Percentiles rank a stretch among this genome's conserved stretches.
phyloP scores from a whole-genome alignment of 2,888 invertebrate genomes.

The Machimus atricapillus region DNA sequence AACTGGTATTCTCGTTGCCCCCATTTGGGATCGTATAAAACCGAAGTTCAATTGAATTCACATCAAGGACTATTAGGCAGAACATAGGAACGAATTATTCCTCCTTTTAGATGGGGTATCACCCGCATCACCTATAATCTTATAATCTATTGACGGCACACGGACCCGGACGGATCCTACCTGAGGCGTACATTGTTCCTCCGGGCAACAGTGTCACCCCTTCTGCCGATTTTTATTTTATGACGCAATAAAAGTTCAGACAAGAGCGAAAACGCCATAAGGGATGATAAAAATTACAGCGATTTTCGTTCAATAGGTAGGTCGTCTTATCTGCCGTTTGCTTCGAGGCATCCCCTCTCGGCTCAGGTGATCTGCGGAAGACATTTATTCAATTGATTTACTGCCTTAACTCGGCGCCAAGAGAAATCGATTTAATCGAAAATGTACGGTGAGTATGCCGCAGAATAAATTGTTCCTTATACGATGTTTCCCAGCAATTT shows the following conservation, averaged over 20 bases:
- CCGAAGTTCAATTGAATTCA: background rate
- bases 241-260: conserved; percentile 32
- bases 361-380: background rate
- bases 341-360: background rate
- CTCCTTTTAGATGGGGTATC: background rate
- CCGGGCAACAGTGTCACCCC: background rate
- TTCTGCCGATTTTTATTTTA: conserved; percentile 11
- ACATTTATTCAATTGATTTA: background rate
- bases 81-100: background rate
- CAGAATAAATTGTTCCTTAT: background rate
- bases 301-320: conserved; percentile 16
- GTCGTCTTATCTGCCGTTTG: background rate
- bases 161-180: background rate
- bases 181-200: background rate
- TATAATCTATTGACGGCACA: background rate
- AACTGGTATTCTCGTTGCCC: background rate
- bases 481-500: background rate
- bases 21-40: background rate
- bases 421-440: background rate
- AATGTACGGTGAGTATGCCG: background rate
- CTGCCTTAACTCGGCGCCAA: background rate
- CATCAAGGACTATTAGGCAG: background rate
- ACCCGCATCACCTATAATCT: background rate
- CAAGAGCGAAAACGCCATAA: conserved; percentile 6
- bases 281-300: conserved; percentile 27